A percentile compares a stretch with the other conserved stretches of the same genome.
Conservation (phyloP, 2,888 invertebrate species). For the Xestia rhomboidea region DNA sequence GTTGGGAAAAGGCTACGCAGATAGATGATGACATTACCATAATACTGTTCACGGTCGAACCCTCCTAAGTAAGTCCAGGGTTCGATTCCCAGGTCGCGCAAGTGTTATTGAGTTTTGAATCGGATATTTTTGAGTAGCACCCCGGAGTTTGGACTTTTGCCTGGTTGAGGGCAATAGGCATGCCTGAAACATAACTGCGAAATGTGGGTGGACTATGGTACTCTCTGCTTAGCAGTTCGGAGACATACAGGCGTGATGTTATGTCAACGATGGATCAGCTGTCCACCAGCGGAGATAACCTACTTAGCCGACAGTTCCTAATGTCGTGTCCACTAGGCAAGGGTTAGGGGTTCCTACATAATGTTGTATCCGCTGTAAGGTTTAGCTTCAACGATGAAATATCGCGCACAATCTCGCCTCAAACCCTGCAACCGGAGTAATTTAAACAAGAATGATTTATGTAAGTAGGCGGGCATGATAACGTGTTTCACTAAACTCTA, state of each 20-base stretch:
- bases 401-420: conserved; percentile 60
- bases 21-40: too few relatives aligned
- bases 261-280: conserved; percentile 22
- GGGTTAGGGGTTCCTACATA: conserved; percentile 44
- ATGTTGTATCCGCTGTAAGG: conserved; percentile 52
- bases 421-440: conserved; percentile 56
- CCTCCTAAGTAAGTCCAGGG: neutral
- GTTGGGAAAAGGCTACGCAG: too few relatives aligned
- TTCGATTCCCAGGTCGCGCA: neutral
- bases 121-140: neutral
- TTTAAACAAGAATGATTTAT: conserved; percentile 67
- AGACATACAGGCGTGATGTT: neutral
- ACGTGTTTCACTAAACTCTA: conserved; percentile 56
- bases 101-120: neutral
- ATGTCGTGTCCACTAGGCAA: conserved; percentile 47
- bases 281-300: conserved; percentile 50
- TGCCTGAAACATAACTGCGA: neutral
- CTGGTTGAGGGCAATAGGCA: neutral
- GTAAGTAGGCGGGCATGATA: conserved; percentile 61
- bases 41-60: conserved; percentile 16
- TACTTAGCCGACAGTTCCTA: conserved; percentile 48
- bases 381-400: conserved; percentile 57
- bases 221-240: neutral
- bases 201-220: neutral
- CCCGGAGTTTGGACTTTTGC: too few relatives aligned